A percentile compares a stretch with the other conserved stretches of the same genome.
Conservation (phyloP, 2,888 invertebrate genomes). For the Caenorhabditis zanzibari region DNA sequence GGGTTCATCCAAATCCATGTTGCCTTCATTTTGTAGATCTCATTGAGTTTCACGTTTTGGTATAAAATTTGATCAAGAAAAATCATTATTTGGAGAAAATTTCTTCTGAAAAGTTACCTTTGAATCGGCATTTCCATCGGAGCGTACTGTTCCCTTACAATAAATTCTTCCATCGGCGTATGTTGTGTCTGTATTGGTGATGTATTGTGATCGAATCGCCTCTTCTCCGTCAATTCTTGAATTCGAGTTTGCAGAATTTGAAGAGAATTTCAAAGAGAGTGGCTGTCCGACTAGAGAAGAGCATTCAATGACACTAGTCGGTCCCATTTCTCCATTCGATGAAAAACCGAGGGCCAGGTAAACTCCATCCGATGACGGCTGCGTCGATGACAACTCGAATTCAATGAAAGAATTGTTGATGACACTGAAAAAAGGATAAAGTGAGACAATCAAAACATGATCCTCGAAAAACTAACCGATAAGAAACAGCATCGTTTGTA, state of each 20-base stretch:
- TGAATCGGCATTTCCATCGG: conserved; percentile 46
- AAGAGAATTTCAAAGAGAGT: conserved; percentile 69
- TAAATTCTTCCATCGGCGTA: conserved; percentile 61
- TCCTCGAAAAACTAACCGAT: conserved; percentile 46
- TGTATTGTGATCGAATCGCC: conserved; percentile 44
- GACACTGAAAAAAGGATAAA: conserved; percentile 50
- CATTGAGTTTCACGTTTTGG: too few relatives aligned
- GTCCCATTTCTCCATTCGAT: conserved; percentile 56
- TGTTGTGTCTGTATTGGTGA: conserved; percentile 38
- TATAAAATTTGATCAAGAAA: neutral
- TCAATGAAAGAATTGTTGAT: conserved; percentile 37
- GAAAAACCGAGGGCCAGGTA: conserved; percentile 69
- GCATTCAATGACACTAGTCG: conserved; percentile 68
- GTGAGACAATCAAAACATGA: too few relatives aligned
- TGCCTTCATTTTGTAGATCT: too few relatives aligned
- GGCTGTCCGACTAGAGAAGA: conserved; percentile 58
- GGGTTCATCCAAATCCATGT: too few relatives aligned
- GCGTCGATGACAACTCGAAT: conserved; percentile 49
- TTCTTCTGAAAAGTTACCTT: too few relatives aligned
- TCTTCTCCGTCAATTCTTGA: conserved; percentile 59
- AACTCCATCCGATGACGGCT: conserved; percentile 44
- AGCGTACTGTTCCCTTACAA: conserved; percentile 63
- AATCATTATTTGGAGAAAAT: too few relatives aligned
- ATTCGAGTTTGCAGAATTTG: conserved; percentile 55
- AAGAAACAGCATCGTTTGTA: conserved; percentile 30